These are phyloP conservation scores for Oxygymnocypris stewartii DNA, from an alignment of 2,113 vertebrate genomes.

Conservation along the genomic window DNA sequence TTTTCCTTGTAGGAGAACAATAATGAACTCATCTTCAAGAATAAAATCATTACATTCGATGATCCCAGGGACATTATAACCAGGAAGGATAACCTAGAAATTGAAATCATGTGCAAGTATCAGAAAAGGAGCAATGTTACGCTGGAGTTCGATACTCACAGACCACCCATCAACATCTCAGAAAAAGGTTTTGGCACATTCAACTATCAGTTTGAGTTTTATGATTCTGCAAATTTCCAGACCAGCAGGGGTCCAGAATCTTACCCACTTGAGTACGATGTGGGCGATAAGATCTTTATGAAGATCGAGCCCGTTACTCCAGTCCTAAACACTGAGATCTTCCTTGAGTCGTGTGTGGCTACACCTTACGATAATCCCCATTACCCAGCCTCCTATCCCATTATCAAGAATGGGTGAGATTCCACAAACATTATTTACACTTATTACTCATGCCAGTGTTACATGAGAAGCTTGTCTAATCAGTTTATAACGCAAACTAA, in stretches of 20 bases:
- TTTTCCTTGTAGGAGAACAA: conserved; percentile 58
- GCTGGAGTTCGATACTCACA: conserved; percentile 54
- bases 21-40: conserved; percentile 62
- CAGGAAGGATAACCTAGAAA: conserved; percentile 57
- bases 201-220: conserved; percentile 73
- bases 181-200: conserved; percentile 65
- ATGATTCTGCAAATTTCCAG: conserved; percentile 42
- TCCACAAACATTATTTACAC: not conserved
- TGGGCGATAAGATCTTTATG: conserved; percentile 67
- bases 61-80: conserved; percentile 51
- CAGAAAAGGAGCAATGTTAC: conserved; percentile 60
- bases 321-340: conserved; percentile 67
- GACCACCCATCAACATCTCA: conserved; percentile 51
- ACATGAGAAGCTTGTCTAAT: not conserved
- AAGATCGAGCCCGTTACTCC: conserved; percentile 62
- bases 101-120: conserved; percentile 59
- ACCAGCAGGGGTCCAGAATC: conserved; percentile 37
- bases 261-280: conserved; percentile 64
- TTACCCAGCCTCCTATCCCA: conserved; percentile 62
- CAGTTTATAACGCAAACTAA: not conserved
- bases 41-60: conserved; percentile 57
- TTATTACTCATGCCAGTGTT: not conserved
- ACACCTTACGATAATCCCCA: conserved; percentile 70
- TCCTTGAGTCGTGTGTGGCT: conserved; percentile 74
- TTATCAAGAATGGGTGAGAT: conserved; percentile 73